phyloP scores from a whole-genome alignment of 2,113 vertebrate genomes.

The Colinus virginianus region DNA sequence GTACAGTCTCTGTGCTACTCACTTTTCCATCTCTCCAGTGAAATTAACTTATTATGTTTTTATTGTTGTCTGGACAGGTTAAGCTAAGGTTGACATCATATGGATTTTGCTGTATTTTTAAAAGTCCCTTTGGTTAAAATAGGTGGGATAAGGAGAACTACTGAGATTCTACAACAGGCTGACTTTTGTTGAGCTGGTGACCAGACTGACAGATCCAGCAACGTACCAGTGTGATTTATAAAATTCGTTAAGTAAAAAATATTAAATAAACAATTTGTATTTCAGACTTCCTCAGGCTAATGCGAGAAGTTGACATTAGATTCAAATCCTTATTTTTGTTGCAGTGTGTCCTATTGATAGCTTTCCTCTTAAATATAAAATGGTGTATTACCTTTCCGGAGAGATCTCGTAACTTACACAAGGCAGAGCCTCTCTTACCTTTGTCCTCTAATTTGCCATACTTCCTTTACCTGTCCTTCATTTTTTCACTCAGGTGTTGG shows the following conservation, averaged over 20 bases:
- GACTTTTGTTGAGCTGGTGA: neutral
- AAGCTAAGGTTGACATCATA: neutral
- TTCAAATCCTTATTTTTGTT: neutral
- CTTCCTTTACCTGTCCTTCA: neutral
- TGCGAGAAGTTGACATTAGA: neutral
- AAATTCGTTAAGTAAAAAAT: neutral
- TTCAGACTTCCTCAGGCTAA: neutral
- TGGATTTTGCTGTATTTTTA: neutral
- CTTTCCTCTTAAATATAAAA: neutral
- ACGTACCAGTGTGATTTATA: neutral
- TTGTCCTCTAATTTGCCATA: neutral
- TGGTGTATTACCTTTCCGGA: neutral
- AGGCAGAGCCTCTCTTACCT: neutral
- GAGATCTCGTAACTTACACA: neutral
- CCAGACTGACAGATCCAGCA: neutral
- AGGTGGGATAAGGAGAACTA: accelerated
- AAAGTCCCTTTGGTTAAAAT: neutral
- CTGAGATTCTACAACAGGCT: neutral
- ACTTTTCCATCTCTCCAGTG: neutral
- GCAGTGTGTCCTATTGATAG: neutral
- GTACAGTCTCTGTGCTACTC: neutral
- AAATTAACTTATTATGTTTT: neutral
- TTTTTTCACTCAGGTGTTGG: neutral
- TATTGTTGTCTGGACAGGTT: neutral
- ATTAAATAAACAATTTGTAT: neutral